Evolutionary conservation across 64 coral and sea anemone genomes (phyloP).

Genomic region (Montipora cactus): DNA sequence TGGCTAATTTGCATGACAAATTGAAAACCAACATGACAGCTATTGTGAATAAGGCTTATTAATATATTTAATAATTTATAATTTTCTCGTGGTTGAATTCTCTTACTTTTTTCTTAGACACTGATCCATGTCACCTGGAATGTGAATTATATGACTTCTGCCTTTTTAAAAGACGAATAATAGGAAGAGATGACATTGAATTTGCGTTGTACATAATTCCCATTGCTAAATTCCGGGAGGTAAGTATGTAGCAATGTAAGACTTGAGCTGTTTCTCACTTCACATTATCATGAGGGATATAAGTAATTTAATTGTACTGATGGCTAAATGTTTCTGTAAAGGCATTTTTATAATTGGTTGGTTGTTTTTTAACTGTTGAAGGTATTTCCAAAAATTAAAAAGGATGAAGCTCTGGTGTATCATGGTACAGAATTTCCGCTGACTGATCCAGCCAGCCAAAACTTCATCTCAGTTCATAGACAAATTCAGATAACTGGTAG

Average conservation of each 20-base stretch:
- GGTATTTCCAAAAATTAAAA: slow-evolving; percentile 12
- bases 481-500: background rate
- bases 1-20: too few species aligned
- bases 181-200: background rate
- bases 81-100: too few species aligned
- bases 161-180: slow-evolving; percentile 21
- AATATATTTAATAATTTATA: too few species aligned
- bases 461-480: background rate
- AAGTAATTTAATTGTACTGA: too few species aligned
- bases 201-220: slow-evolving; percentile 6
- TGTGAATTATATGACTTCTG: background rate
- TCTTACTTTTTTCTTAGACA: too few species aligned
- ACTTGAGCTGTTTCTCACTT: too few species aligned
- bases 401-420: slow-evolving; percentile 7
- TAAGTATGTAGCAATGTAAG: background rate
- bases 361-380: background rate
- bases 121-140: background rate
- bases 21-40: too few species aligned
- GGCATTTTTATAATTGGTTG: too few species aligned
- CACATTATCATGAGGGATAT: too few species aligned
- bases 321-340: too few species aligned
- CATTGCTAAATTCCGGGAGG: background rate
- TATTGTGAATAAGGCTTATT: too few species aligned
- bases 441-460: background rate
- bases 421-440: slow-evolving; percentile 33